A percentile compares a stretch with the other conserved stretches of the same genome.
phyloP scores from a whole-genome alignment of 2,888 invertebrate species.

The Nipponacmea schrenckii region DNA sequence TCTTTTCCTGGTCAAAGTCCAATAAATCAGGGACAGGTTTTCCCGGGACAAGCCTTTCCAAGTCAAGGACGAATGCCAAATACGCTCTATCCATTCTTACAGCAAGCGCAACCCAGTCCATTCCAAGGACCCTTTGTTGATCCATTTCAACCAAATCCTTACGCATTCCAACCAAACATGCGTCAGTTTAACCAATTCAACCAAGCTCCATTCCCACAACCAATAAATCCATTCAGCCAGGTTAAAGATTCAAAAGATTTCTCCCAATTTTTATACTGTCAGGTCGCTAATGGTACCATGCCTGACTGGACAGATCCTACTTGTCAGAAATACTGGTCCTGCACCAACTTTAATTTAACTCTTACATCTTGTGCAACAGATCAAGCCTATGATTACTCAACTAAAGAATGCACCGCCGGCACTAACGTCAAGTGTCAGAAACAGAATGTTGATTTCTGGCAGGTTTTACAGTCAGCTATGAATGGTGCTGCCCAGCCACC shows the following conservation, averaged over 20 bases:
- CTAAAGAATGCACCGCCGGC: background rate
- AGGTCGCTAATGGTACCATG: slow-evolving; percentile 14
- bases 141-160: background rate
- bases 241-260: background rate
- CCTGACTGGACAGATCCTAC: slow-evolving; percentile 11
- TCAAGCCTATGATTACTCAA: slow-evolving; percentile 10
- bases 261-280: slow-evolving; percentile 1
- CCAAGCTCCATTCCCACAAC: background rate
- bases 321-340: slow-evolving; percentile 15
- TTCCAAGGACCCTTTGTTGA: background rate
- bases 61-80: background rate
- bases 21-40: background rate
- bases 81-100: background rate
- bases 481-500: background rate
- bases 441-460: slow-evolving; percentile 13
- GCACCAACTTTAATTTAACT: slow-evolving; percentile 9
- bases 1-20: background rate
- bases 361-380: slow-evolving; percentile 10
- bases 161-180: background rate
- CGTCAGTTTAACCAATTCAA: too few species aligned
- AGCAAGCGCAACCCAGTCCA: background rate
- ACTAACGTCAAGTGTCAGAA: slow-evolving; percentile 9
- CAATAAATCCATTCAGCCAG: background rate
- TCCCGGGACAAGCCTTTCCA: background rate
- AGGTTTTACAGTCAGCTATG: background rate